Evolutionary conservation across 2,797 vertebrate genomes (phyloP), one percentile per base, ranked within the genome.

Genomic region (Acomys russatus): DNA sequence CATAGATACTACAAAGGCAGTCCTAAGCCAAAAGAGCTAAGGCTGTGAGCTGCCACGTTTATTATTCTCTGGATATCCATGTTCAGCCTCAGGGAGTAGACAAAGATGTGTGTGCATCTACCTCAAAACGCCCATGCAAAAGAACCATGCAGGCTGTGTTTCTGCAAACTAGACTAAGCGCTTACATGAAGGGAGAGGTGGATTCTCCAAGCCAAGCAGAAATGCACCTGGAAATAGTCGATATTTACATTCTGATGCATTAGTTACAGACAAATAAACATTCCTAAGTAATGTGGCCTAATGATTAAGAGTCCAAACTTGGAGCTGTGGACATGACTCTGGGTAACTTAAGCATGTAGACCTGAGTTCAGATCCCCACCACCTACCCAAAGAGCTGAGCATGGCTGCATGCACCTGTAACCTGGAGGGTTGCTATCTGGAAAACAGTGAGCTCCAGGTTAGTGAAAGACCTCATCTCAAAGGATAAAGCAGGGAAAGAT

Each of bases 1-100:
- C 83, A 92, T 79, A 38, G 97, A 91, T 86, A 70, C 35, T 1
- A 35, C 71, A 77, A 92, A 83, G 56, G 28, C 87, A 64, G 86
- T 9, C 83, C 56, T 59, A 7, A 93, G 64, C 51, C 84, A 95
- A 68, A 54, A 77, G 18, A 3, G 15, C 44, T 6, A 80, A 93
- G 15, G 5, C 54, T 70, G 15, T 59, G 22, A 71, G 59, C 54
- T 6, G 6, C 18, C 63, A 22, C 64, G 44, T 70, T 83, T 90
- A 83, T 68, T 49, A 59, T 38, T 59, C 14, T 38, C 44, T n/a
- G 28, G 12, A 2, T 51, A 15, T 4, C 12, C 35, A 30, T 3
- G 63, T 0, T 1, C 3, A 38, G 9, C 74, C 79, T 76, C 15
- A 7, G 3, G 56, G n/a, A 49, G 12, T 87, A 35, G 22, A 49